Conservation (phyloP, 2,113 vertebrate species). For the Pionites leucogaster region DNA sequence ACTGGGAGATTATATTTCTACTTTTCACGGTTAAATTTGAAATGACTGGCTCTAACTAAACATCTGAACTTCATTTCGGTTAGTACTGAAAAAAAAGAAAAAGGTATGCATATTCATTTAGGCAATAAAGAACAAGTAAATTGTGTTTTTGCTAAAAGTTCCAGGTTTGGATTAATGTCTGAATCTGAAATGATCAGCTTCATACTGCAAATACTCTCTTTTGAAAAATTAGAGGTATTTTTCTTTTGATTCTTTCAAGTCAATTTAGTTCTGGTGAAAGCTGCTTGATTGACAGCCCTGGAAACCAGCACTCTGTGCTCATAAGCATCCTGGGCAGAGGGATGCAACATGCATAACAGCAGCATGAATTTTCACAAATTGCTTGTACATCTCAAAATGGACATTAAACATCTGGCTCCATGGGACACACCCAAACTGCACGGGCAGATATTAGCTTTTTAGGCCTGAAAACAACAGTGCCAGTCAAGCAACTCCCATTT, state of each 20-base stretch:
- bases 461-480: fast-evolving
- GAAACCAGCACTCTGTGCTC: neutral
- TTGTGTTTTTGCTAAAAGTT: slow-evolving; percentile 12
- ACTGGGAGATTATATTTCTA: slow-evolving; percentile 33
- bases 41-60: slow-evolving; percentile 16
- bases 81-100: neutral
- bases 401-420: neutral
- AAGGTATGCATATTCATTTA: neutral
- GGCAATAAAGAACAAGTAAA: neutral
- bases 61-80: slow-evolving; percentile 37
- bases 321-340: neutral
- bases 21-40: slow-evolving; percentile 42
- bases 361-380: neutral
- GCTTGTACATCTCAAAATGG: neutral
- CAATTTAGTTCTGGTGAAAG: slow-evolving; percentile 27
- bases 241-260: slow-evolving; percentile 38
- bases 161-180: slow-evolving; percentile 17
- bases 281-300: neutral
- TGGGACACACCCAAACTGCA: neutral
- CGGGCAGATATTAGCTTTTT: neutral
- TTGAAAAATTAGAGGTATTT: slow-evolving; percentile 14
- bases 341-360: neutral
- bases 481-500: neutral
- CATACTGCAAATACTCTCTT: slow-evolving; percentile 20
- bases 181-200: slow-evolving; percentile 7